Base-by-base conservation (phyloP, 1,140 invertebrate genomes). In the Bombyx mori region DNA sequence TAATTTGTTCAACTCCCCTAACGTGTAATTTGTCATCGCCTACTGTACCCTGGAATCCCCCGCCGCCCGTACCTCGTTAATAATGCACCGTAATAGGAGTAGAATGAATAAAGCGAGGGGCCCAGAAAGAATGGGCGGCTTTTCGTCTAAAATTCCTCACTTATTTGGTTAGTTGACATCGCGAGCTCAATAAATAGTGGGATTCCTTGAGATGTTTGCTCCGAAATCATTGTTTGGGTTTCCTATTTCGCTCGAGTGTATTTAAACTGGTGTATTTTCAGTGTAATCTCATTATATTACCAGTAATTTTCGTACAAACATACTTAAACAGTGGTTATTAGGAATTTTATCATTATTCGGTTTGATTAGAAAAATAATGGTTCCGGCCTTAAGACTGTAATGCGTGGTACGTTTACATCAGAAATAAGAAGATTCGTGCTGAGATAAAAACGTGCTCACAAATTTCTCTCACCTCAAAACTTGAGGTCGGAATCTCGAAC, bases 1-100 rank as follows among this genome's bases (percentile, higher is more conserved):
- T 84, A 84, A 84, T 84, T 81, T 77, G 77, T 76, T 79, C 74
- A 75, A 80, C 68, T 74, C 79, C 79, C 80, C 81, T 73, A 69
- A 60, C 69, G 65, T 78, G 72, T 71, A 74, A 75, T 78, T 77
- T 75, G 73, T 77, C 66, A 69, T 60, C 65, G 67, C 69, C 69
- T 61, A 70, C 61, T 62, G 62, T 63, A 63, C 65, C 58, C 54
- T 63, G 62, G 57, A 4, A 62, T 52, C 7, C 58, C 52, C 42
- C 62, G 52, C 59, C 59, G 64, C 57, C 49, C 60, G 42, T 55
- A 42, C 44, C 50, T 22, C 2, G 44, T 45, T 18, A 50, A 3
- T 10, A 8, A 7, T 26, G n/a, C 7, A 51, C 42, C 50, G 26
- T 22, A 35, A 3, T 2, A 51, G 9, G 46, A 51, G 18, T 47